phyloP scores from a whole-genome alignment of 2,113 vertebrate genomes.

The Terrapene triunguis region DNA sequence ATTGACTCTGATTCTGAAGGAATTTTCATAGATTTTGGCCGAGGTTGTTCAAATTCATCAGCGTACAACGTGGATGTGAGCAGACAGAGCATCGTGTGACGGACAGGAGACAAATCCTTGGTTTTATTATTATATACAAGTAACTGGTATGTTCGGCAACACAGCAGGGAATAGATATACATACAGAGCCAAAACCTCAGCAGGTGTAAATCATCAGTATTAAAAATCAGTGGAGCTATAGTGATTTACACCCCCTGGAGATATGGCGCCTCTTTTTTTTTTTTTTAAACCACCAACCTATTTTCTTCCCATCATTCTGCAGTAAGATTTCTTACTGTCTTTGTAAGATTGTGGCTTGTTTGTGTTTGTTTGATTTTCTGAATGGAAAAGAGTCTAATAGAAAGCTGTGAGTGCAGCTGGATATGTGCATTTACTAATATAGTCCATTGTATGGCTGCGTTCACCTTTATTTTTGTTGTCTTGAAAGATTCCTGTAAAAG shows the following conservation, averaged over 20 bases:
- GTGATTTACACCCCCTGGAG: not conserved
- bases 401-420: not conserved
- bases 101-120: not conserved
- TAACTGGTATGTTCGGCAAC: accelerated
- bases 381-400: not conserved
- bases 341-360: not conserved
- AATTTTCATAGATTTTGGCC: slow-evolving; percentile 93
- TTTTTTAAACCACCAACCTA: not conserved
- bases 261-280: not conserved
- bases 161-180: not conserved
- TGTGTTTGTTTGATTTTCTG: not conserved
- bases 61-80: slow-evolving; percentile 75
- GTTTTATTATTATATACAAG: not conserved
- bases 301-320: not conserved
- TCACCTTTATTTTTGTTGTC: not conserved
- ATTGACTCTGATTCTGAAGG: slow-evolving; percentile 89
- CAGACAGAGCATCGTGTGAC: slow-evolving; percentile 86
- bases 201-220: not conserved
- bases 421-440: not conserved
- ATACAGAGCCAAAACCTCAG: not conserved
- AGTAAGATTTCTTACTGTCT: not conserved
- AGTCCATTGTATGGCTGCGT: not conserved
- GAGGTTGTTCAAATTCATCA: slow-evolving; percentile 72
- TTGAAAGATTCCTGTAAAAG: slow-evolving; percentile 9
- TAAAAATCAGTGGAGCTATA: not conserved